Conservation (phyloP, 2,888 invertebrate genomes). For the Ennomos quercinarius region DNA sequence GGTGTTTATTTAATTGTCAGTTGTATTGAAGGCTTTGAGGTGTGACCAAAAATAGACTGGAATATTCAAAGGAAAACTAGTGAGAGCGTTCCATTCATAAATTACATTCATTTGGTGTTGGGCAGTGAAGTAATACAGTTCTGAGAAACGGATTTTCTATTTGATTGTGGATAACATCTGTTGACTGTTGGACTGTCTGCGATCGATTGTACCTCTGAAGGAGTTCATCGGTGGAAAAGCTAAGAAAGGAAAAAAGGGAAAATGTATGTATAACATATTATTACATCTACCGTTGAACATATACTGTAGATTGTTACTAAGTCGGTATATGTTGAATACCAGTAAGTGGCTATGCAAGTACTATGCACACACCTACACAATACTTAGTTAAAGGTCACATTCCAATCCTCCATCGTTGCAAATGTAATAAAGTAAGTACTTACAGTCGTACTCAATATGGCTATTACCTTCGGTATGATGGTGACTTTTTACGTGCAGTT, state of each 20-base stretch:
- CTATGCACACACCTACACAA: too few relatives aligned
- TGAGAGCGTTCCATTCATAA: constrained; percentile 76
- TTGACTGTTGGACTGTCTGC: constrained; percentile 27
- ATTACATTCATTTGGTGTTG: constrained; percentile 72
- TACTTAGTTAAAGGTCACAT: too few relatives aligned
- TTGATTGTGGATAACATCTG: constrained; percentile 50
- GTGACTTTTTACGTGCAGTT: too few relatives aligned
- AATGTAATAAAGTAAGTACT: too few relatives aligned
- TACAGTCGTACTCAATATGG: too few relatives aligned
- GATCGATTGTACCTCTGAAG: constrained; percentile 40
- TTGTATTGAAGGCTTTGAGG: constrained; percentile 42
- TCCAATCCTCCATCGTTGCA: too few relatives aligned
- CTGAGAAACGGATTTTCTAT: constrained; percentile 45
- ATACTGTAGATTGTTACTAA: too few relatives aligned
- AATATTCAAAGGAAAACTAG: constrained; percentile 65
- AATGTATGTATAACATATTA: constrained; percentile 36
- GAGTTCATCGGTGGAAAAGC: constrained; percentile 18
- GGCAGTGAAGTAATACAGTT: constrained; percentile 69
- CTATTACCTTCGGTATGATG: too few relatives aligned
- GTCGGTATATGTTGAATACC: too few relatives aligned
- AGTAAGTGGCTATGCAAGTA: too few relatives aligned
- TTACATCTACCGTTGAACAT: neutral
- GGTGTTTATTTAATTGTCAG: constrained; percentile 48
- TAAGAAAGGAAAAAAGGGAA: constrained; percentile 28
- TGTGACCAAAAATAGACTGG: constrained; percentile 71